phyloP scores from a whole-genome alignment of 2,888 invertebrate species.

The Ryuthela nishihirai region DNA sequence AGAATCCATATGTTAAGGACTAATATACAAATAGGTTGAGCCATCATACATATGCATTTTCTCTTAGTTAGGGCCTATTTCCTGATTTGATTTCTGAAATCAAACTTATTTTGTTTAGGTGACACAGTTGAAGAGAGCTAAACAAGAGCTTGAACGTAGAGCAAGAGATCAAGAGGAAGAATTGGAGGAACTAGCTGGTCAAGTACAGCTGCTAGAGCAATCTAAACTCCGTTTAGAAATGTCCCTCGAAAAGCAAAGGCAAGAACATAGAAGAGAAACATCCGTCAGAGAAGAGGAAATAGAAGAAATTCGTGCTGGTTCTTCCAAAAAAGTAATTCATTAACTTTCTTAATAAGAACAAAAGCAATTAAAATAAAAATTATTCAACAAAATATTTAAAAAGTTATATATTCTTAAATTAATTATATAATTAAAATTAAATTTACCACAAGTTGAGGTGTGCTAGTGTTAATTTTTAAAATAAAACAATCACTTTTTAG shows the following conservation, averaged over 20 bases:
- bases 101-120: constrained; percentile 34
- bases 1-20: too few relatives aligned
- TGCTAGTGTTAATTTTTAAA: too few relatives aligned
- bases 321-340: constrained; percentile 74
- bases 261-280: constrained; percentile 82
- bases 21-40: too few relatives aligned
- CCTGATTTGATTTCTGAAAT: too few relatives aligned
- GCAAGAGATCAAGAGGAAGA: constrained; percentile 79
- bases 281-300: constrained; percentile 89
- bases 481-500: too few relatives aligned
- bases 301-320: constrained; percentile 83
- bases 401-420: too few relatives aligned
- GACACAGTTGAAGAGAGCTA: constrained; percentile 72
- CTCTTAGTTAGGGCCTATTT: too few relatives aligned
- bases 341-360: background rate
- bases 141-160: constrained; percentile 81
- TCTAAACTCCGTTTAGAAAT: constrained; percentile 90
- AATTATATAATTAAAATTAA: too few relatives aligned
- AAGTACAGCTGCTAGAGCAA: constrained; percentile 83
- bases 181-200: constrained; percentile 89
- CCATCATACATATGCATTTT: too few relatives aligned
- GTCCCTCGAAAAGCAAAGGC: constrained; percentile 85
- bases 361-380: constrained; percentile 13
- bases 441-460: too few relatives aligned
- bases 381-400: too few relatives aligned